These are phyloP conservation scores for Phymanthus crucifer DNA, from an alignment of 92 coral and sea anemone genomes.

Conservation along the genomic window DNA sequence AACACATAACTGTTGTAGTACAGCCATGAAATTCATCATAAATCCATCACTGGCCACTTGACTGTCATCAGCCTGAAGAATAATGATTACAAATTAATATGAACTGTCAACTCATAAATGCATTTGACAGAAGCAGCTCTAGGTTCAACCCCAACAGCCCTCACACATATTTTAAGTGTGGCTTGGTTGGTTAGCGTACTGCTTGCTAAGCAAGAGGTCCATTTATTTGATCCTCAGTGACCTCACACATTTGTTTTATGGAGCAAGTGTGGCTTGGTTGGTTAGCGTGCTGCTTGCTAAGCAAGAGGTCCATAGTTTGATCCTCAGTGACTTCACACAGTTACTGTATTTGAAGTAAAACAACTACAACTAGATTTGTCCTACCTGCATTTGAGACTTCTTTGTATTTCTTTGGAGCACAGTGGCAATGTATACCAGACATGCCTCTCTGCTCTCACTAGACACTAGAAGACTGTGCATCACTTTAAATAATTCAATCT, in stretches of 20 bases:
- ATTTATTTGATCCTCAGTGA: neutral
- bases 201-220: no score
- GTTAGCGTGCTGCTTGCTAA: no score
- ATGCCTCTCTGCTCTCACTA: conserved; percentile 78
- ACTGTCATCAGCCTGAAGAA: conserved; percentile 83
- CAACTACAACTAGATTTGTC: neutral
- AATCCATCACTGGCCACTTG: conserved; percentile 96
- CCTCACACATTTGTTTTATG: no score
- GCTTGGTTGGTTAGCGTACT: no score
- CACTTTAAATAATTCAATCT: conserved; percentile 82
- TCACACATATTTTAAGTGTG: no score
- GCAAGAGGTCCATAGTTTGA: no score
- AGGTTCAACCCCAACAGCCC: no score
- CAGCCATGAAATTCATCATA: conserved; percentile 84
- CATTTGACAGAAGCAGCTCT: no score
- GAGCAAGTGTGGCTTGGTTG: no score
- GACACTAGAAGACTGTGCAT: conserved; percentile 92
- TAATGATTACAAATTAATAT: neutral
- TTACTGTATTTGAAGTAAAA: neutral
- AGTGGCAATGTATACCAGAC: conserved; percentile 74
- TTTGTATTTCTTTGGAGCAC: conserved; percentile 76
- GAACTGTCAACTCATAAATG: neutral
- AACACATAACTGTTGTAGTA: conserved; percentile 83
- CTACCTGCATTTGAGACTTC: conserved; percentile 91
- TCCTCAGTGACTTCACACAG: no score